phyloP scores from a whole-genome alignment of 2,888 invertebrate genomes.

The Dasypolia templi region DNA sequence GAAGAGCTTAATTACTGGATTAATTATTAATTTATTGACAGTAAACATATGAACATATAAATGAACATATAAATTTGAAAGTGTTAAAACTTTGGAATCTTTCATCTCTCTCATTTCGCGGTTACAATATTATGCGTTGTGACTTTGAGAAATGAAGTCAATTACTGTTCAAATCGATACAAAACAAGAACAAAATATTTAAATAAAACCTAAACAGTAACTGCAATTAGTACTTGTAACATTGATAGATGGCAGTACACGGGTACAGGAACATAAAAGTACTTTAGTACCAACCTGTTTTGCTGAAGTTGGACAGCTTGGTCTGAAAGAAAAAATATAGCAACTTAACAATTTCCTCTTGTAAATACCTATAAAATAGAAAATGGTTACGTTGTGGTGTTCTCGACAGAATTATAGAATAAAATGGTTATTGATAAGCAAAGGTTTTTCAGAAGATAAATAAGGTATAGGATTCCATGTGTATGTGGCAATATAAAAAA shows the following conservation, averaged over 20 bases:
- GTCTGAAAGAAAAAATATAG: neutral
- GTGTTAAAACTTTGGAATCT: neutral
- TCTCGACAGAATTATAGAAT: neutral
- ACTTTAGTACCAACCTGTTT: neutral
- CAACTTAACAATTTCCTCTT: neutral
- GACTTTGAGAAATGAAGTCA: conserved; percentile 43
- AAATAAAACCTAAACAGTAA: conserved; percentile 10
- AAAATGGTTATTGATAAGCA: neutral
- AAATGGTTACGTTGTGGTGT: neutral
- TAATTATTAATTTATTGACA: neutral
- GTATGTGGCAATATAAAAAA: neutral
- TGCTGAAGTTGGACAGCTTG: neutral
- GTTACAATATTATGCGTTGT: neutral
- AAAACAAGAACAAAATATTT: conserved; percentile 11
- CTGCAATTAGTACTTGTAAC: conserved; percentile 35
- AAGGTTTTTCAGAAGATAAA: neutral
- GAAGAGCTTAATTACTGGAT: conserved; percentile 3
- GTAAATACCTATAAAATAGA: neutral
- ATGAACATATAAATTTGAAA: conserved; percentile 1
- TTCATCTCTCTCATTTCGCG: conserved; percentile 3
- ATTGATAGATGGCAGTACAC: conserved; percentile 12
- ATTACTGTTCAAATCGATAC: conserved; percentile 31
- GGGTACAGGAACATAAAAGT: neutral
- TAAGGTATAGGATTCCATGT: no score
- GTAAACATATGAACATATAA: no score